Evolutionary conservation across 2,797 vertebrate species (phyloP).

Genomic region (Alcedo atthis): DNA sequence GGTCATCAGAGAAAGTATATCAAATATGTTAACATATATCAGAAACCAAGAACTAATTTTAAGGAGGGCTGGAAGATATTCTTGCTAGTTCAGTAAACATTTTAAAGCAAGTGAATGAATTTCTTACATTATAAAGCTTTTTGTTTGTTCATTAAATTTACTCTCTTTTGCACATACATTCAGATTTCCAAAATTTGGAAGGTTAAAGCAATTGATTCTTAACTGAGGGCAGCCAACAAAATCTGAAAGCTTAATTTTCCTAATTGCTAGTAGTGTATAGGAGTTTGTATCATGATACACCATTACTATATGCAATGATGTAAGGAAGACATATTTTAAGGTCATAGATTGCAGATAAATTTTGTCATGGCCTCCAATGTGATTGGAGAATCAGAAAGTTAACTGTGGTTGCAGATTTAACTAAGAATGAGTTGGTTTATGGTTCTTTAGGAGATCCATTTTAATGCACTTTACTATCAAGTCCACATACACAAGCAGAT

Average conservation of each 20-base stretch:
- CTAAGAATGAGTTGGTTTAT: not conserved
- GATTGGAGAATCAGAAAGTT: not conserved
- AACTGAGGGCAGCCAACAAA: not conserved
- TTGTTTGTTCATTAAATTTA: not conserved
- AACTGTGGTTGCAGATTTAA: not conserved
- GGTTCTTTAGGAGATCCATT: not conserved
- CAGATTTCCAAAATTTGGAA: not conserved
- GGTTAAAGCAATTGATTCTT: not conserved
- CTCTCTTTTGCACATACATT: not conserved
- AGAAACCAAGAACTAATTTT: slow-evolving; percentile 31
- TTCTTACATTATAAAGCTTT: not conserved
- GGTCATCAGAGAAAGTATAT: not conserved
- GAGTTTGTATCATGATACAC: not conserved
- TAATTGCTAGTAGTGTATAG: not conserved
- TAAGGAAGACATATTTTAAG: not conserved
- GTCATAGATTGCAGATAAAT: not conserved
- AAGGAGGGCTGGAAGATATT: slow-evolving; percentile 27
- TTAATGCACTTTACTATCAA: not conserved
- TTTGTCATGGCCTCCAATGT: not conserved
- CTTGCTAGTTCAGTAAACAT: not conserved
- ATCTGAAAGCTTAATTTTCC: not conserved
- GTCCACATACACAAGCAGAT: rapidly evolving
- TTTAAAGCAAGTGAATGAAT: not conserved
- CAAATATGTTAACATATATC: not conserved
- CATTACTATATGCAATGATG: not conserved